Evolutionary conservation across 2,113 vertebrate genomes (phyloP).

Genomic region (Cromileptes altivelis): DNA sequence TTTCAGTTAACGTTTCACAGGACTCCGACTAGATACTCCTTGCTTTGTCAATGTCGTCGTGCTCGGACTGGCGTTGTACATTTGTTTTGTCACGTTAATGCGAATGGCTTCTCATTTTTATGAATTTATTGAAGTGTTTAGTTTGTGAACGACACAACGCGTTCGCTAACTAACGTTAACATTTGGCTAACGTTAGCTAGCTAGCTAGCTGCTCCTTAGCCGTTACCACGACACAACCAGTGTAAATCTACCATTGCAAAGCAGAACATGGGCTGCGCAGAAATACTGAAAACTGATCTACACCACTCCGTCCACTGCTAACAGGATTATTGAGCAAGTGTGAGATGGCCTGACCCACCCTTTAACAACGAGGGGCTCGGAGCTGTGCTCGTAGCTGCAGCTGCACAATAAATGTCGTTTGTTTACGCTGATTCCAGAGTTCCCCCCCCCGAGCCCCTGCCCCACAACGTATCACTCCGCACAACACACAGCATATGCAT

Average conservation of each 20-base stretch:
- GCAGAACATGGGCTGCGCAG: conserved; percentile 30
- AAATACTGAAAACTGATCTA: conserved; percentile 51
- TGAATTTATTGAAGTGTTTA: conserved; percentile 43
- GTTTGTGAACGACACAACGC: conserved; percentile 37
- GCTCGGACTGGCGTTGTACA: background rate
- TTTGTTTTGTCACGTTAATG: conserved; percentile 48
- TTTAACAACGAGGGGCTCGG: conserved; percentile 55
- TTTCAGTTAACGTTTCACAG: background rate
- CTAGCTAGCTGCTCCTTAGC: conserved; percentile 75
- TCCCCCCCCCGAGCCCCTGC: conserved; percentile 44
- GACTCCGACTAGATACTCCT: background rate
- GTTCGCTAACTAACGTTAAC: conserved; percentile 55
- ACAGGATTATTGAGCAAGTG: conserved; percentile 54
- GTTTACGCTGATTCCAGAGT: conserved; percentile 75
- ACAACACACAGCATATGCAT: conserved; percentile 9
- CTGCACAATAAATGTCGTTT: conserved; percentile 78
- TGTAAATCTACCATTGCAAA: conserved; percentile 51
- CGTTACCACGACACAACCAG: conserved; percentile 46
- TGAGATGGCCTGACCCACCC: conserved; percentile 76
- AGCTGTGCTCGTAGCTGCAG: conserved; percentile 48
- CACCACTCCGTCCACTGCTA: conserved; percentile 54
- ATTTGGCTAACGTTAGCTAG: conserved; percentile 72
- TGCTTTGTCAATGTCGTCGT: background rate
- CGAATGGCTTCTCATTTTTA: conserved; percentile 41
- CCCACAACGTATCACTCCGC: conserved; percentile 80